phyloP scores from a whole-genome alignment of 1,140 invertebrate species.

The Bombus polaris region DNA sequence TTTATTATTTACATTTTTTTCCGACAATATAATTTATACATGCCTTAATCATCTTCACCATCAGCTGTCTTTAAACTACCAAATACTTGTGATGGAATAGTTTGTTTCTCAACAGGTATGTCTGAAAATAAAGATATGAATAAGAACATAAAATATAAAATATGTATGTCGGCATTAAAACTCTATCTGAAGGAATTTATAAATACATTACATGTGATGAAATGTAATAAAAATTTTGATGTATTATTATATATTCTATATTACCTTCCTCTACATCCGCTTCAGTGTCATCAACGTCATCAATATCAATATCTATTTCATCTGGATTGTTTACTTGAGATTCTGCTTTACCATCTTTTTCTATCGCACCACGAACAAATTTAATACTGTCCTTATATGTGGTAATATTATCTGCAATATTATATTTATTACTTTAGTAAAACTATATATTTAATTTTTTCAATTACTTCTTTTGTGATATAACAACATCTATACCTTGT shows the following conservation, averaged over 20 bases:
- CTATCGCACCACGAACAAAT: conserved; percentile 94
- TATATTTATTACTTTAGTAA: conserved; percentile 20
- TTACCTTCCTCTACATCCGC: conserved; percentile 81
- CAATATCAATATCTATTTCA: conserved; percentile 94
- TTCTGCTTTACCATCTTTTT: conserved; percentile 88
- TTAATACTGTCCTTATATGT: conserved; percentile 87
- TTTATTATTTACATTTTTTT: conserved; percentile 30
- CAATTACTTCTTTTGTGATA: background rate
- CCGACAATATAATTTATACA: background rate
- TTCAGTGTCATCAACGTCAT: conserved; percentile 87
- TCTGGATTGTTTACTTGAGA: conserved; percentile 93
- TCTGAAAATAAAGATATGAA: conserved; percentile 77
- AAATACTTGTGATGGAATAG: conserved; percentile 93
- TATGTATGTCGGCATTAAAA: conserved; percentile 12
- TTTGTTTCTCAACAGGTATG: conserved; percentile 90
- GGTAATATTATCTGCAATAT: conserved; percentile 61
- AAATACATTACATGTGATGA: conserved; percentile 34
- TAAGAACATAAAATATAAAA: background rate
- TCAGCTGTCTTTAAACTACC: conserved; percentile 86
- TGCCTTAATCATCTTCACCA: conserved; percentile 69
- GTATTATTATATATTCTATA: conserved; percentile 12
- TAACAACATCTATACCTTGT: conserved; percentile 34
- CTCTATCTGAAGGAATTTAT: conserved; percentile 52
- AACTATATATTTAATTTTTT: background rate
- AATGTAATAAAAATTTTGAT: conserved; percentile 30